Percentiles rank a stretch among this genome's conserved stretches.
Conservation (phyloP, 2,797 vertebrate species). For the Liparis tanakae region DNA sequence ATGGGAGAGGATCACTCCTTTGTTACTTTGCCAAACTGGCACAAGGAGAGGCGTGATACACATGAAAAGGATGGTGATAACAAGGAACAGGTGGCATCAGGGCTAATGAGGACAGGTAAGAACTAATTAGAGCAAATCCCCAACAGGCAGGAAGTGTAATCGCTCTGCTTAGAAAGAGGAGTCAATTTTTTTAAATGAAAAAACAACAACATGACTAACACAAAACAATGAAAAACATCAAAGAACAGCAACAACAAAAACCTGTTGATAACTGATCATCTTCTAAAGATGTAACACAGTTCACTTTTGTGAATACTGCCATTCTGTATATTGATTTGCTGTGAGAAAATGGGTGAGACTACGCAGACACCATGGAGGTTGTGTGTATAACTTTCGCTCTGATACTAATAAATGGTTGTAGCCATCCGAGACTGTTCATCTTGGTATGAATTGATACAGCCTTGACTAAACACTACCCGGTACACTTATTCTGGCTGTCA, state of each 20-base stretch:
- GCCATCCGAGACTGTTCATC: too few species aligned
- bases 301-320: too few species aligned
- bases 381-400: too few species aligned
- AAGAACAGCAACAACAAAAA: neutral
- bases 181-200: too few species aligned
- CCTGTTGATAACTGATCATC: neutral
- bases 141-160: neutral
- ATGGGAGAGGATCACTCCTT: neutral
- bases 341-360: neutral
- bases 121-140: neutral
- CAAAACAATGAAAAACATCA: neutral
- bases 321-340: too few species aligned
- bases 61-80: neutral
- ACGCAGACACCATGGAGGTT: neutral
- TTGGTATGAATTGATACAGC: neutral
- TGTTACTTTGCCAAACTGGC: neutral
- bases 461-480: neutral
- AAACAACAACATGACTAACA: neutral
- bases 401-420: too few species aligned
- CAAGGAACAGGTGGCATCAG: too few species aligned
- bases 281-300: neutral
- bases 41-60: neutral
- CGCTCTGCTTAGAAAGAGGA: neutral
- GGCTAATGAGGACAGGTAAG: too few species aligned
- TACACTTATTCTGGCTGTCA: neutral